Base-by-base conservation (phyloP, 2,797 vertebrate genomes). In the Pangasius macronema region DNA sequence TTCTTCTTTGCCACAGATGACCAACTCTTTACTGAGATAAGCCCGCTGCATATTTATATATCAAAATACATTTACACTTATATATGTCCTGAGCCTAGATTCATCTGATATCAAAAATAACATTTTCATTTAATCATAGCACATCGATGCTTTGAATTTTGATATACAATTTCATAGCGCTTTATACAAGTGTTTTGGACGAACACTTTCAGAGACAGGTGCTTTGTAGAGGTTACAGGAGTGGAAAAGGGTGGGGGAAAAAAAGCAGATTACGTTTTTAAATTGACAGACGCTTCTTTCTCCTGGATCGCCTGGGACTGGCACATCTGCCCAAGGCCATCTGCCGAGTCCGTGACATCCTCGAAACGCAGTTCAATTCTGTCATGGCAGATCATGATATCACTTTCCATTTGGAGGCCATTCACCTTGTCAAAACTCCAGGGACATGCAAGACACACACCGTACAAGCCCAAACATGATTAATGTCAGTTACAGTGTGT, bases 401-500 rank as follows among this genome's bases (percentile, higher is more conserved):
- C 87, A 46, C 82, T 86, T 91, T 88, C 76, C 61, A 88, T 88
- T 88, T 83, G 85, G 73, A 86, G 83, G 86, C 85, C 76, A 79
- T 88, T 91, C 76, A 86, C 89, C 90, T 88, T 84, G 81, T 89
- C 75, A 81, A 70, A 77, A 57, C 85, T 57, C 75, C 18, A 83
- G 72, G 84, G 87, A 89, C 24, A 55, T 81, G 46, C 85, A 22
- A 70, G 80, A 80, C 80, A 79, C 18, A n/a, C 13, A 46, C 3
- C 42, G n/a, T 39, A 82, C 57, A 82, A 27, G 51, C 84, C 68
- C 77, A 65, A 30, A 63, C 76, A 88, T 73, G 67, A 73, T 85
- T 53, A 61, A 46, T 24, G 70, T 36, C 68, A 42, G 30, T 81
- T 80, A 49, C 46, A 73, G 7, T 16, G 46, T 16, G 46, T 53